Conservation (phyloP, 2,113 vertebrate species). For the Hippocampus zosterae region DNA sequence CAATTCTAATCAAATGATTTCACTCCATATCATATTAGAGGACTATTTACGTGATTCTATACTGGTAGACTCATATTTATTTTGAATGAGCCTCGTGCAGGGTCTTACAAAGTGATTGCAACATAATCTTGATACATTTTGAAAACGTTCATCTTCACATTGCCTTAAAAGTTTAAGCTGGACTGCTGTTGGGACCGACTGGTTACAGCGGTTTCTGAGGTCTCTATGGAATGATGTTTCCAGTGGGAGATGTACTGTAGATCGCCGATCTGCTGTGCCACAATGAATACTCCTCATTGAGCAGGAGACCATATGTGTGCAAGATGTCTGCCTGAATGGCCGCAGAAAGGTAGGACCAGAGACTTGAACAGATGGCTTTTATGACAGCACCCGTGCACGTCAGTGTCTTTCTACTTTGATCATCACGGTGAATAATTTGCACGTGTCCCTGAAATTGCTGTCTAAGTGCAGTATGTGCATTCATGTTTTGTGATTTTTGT, state of each 20-base stretch:
- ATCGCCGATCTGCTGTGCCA: not conserved
- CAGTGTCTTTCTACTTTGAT: not conserved
- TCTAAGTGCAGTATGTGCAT: no score
- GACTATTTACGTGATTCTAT: no score
- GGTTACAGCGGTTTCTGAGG: not conserved
- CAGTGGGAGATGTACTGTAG: not conserved
- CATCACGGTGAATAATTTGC: no score
- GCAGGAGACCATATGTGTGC: conserved; percentile 12
- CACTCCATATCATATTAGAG: no score
- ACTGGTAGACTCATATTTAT: no score
- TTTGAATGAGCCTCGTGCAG: no score
- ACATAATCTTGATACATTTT: not conserved
- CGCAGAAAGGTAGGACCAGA: conserved; percentile 7
- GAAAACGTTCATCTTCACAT: not conserved
- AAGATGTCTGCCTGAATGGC: conserved; percentile 1
- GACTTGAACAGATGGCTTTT: conserved; percentile 1
- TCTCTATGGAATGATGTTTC: conserved; percentile 11
- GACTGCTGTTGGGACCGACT: not conserved
- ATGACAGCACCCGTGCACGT: not conserved
- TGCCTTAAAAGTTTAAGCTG: not conserved
- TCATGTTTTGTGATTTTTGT: no score
- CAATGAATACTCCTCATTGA: not conserved
- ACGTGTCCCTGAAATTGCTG: no score
- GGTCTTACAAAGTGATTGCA: no score
- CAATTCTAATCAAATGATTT: no score